Evolutionary conservation across 1,140 invertebrate genomes (phyloP).

Genomic region (Hirudo medicinalis): DNA sequence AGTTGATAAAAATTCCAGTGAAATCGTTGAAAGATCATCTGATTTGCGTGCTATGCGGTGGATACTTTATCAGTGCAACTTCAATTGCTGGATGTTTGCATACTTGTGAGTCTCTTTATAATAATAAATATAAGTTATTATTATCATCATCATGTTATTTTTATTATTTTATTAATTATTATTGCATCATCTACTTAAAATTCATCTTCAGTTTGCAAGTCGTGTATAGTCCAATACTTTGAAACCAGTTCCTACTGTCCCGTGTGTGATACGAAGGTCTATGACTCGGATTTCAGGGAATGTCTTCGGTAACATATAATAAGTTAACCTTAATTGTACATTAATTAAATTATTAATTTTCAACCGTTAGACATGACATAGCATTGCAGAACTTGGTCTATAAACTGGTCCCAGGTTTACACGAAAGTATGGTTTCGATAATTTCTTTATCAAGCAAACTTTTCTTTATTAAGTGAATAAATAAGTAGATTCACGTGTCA

Average conservation of each 20-base stretch:
- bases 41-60: constrained; percentile 11
- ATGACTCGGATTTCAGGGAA: constrained; percentile 43
- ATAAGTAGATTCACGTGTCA: too few relatives aligned
- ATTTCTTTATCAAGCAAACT: not conserved
- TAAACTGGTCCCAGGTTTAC: constrained; percentile 9
- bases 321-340: not conserved
- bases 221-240: constrained; percentile 42
- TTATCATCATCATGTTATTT: not conserved
- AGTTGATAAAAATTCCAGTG: not conserved
- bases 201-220: constrained; percentile 40
- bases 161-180: constrained; percentile 3
- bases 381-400: constrained; percentile 13
- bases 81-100: constrained; percentile 11
- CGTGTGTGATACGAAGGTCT: constrained; percentile 42
- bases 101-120: constrained; percentile 9
- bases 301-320: constrained; percentile 18
- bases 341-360: not conserved
- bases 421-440: not conserved
- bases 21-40: constrained; percentile 8
- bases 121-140: not conserved
- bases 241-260: constrained; percentile 40
- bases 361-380: not conserved
- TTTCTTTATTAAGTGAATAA: too few relatives aligned
- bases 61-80: constrained; percentile 9
- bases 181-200: not conserved